These are phyloP conservation scores for Caenorhabditis latens DNA, from an alignment of 1,140 invertebrate genomes.

Conservation along the genomic window DNA sequence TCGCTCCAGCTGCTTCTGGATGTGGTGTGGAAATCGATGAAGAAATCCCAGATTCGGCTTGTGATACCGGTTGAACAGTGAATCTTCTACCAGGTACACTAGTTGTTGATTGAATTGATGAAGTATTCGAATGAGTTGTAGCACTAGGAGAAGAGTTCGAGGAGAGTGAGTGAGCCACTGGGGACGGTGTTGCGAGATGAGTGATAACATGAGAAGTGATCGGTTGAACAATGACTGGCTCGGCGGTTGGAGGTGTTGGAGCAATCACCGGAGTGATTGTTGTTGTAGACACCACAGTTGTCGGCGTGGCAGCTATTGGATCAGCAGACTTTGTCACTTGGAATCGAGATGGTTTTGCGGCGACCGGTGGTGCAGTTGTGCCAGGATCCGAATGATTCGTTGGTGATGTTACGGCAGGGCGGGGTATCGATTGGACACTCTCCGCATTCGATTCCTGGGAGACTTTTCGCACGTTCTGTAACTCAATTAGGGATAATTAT, in stretches of 20 bases:
- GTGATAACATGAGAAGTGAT: slow-evolving; percentile 23
- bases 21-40: slow-evolving; percentile 40
- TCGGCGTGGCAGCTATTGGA: slow-evolving; percentile 7
- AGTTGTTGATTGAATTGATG: slow-evolving; percentile 47
- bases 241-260: not conserved
- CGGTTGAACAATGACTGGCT: not conserved
- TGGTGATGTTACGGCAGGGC: not conserved
- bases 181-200: slow-evolving; percentile 26
- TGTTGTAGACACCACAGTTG: not conserved
- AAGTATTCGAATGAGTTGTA: slow-evolving; percentile 56
- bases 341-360: slow-evolving; percentile 48
- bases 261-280: slow-evolving; percentile 34
- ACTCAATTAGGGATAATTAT: not conserved
- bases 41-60: slow-evolving; percentile 40
- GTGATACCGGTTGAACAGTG: slow-evolving; percentile 10
- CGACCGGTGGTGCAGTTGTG: not conserved
- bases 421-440: not conserved
- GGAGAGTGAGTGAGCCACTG: slow-evolving; percentile 29
- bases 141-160: slow-evolving; percentile 48
- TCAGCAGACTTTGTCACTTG: slow-evolving; percentile 28
- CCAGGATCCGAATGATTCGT: not conserved
- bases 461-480: slow-evolving; percentile 26
- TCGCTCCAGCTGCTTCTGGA: slow-evolving; percentile 13
- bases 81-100: slow-evolving; percentile 51
- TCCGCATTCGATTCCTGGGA: slow-evolving; percentile 30